phyloP scores from a whole-genome alignment of 1,140 invertebrate genomes.

The Bradynema listronoti region DNA sequence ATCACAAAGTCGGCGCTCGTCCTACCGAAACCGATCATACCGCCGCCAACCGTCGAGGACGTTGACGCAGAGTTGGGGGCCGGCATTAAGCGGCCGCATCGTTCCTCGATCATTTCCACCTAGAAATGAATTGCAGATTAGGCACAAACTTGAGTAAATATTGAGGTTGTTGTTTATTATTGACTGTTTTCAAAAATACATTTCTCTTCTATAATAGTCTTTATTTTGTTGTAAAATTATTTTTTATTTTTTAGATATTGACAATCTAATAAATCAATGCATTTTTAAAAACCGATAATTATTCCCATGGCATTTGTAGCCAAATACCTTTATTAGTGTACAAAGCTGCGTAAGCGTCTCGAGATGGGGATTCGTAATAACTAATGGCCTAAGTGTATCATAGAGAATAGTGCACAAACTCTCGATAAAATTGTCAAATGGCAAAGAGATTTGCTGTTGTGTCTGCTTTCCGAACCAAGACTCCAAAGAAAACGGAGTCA shows the following conservation, averaged over 20 bases:
- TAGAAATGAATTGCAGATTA: conserved; percentile 9
- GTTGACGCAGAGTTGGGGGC: no score
- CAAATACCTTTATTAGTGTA: conserved; percentile 71
- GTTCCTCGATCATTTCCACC: conserved; percentile 88
- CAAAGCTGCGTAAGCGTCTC: conserved; percentile 94
- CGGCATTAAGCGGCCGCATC: conserved; percentile 67
- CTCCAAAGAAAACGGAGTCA: neutral
- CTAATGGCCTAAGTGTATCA: conserved; percentile 82
- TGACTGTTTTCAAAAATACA: no score
- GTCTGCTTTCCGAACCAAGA: no score
- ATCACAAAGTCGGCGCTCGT: conserved; percentile 20
- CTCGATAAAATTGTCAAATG: conserved; percentile 67
- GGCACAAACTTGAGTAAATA: neutral
- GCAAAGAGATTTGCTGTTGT: conserved; percentile 19
- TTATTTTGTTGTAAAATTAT: no score
- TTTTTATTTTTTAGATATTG: no score
- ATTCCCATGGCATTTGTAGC: no score
- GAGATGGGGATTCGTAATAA: conserved; percentile 92
- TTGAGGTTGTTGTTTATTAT: no score
- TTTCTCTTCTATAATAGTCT: no score
- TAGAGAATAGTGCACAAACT: conserved; percentile 80
- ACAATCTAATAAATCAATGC: no score
- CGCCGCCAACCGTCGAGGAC: no score
- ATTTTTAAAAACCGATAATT: no score
- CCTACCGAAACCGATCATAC: neutral